A percentile compares a stretch with the other conserved stretches of the same genome.
These are phyloP conservation scores for Oenanthe melanoleuca DNA, from an alignment of 2,113 vertebrate genomes.

Conservation along the genomic window DNA sequence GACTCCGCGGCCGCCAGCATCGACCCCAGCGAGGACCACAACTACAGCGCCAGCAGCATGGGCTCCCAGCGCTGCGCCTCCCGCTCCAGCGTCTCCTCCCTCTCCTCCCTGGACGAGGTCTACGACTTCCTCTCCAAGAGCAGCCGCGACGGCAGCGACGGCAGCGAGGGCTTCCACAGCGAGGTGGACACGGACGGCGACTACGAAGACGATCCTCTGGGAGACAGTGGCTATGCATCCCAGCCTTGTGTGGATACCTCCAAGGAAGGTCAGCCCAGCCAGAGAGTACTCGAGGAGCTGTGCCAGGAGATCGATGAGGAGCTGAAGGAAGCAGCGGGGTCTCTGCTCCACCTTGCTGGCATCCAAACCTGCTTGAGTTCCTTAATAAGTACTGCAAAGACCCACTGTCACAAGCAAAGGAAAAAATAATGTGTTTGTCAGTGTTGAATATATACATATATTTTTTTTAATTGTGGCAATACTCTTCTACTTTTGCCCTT, in stretches of 20 bases:
- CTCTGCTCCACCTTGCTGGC: slow-evolving; percentile 94
- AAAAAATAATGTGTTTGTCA: slow-evolving; percentile 83
- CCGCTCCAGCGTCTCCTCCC: slow-evolving; percentile 83
- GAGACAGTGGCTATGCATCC: slow-evolving; percentile 78
- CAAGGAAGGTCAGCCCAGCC: slow-evolving; percentile 74
- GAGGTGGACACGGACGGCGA: slow-evolving; percentile 90
- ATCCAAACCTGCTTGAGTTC: slow-evolving; percentile 90
- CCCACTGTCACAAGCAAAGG: slow-evolving; percentile 87
- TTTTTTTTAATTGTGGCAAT: slow-evolving; percentile 82
- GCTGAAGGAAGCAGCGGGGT: slow-evolving; percentile 97
- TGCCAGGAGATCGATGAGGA: slow-evolving; percentile 94
- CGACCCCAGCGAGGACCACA: slow-evolving; percentile 96
- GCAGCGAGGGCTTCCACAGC: slow-evolving; percentile 92
- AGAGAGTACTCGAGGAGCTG: slow-evolving; percentile 79
- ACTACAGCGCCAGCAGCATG: slow-evolving; percentile 86
- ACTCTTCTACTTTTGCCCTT: slow-evolving; percentile 85
- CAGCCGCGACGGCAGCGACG: slow-evolving; percentile 82
- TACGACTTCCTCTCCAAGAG: slow-evolving; percentile 83
- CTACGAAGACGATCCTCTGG: slow-evolving; percentile 81
- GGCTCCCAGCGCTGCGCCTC: slow-evolving; percentile 87
- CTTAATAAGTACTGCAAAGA: slow-evolving; percentile 86
- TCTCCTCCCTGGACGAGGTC: slow-evolving; percentile 88
- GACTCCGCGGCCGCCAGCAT: slow-evolving; percentile 79
- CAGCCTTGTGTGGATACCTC: slow-evolving; percentile 65
- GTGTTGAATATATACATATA: slow-evolving; percentile 70